Evolutionary conservation across 2,888 invertebrate species (phyloP).

Genomic region (Tetheella fluctuosa): DNA sequence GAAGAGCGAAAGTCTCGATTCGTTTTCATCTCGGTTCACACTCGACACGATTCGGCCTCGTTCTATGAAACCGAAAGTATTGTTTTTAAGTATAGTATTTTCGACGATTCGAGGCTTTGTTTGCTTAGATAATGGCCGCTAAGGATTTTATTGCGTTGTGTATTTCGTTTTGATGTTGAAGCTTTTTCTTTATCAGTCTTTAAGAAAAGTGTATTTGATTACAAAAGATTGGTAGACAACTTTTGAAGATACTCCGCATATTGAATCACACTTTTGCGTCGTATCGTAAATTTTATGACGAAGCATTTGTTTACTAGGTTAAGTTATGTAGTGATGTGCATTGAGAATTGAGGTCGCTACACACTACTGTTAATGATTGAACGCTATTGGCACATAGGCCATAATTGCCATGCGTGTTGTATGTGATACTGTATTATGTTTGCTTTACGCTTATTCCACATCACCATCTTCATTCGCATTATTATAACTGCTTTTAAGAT

Average conservation of each 20-base stretch:
- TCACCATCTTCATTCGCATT: neutral
- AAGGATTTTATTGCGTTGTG: constrained; percentile 1
- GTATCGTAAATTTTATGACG: neutral
- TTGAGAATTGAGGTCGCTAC: constrained; percentile 4
- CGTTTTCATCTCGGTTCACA: constrained; percentile 14
- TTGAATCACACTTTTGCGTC: neutral
- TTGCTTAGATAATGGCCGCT: neutral
- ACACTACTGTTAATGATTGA: constrained; percentile 1
- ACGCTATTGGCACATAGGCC: constrained; percentile 2
- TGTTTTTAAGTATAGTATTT: constrained; percentile 6
- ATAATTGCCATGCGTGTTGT: neutral
- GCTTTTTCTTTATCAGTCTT: neutral
- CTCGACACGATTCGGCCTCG: constrained; percentile 14
- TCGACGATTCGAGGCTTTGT: neutral
- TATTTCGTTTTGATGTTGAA: neutral
- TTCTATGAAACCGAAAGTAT: constrained; percentile 36
- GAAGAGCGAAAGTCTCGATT: constrained; percentile 36
- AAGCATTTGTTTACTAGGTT: neutral
- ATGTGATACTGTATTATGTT: neutral
- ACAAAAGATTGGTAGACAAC: neutral
- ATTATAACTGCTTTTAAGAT: neutral
- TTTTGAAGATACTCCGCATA: neutral
- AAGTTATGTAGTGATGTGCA: constrained; percentile 1
- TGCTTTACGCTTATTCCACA: neutral
- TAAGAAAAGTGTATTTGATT: neutral